Evolutionary conservation across 2,113 vertebrate species (phyloP), one percentile per base, ranked within the genome.

Genomic region (Boulengeromyrus knoepffleri): DNA sequence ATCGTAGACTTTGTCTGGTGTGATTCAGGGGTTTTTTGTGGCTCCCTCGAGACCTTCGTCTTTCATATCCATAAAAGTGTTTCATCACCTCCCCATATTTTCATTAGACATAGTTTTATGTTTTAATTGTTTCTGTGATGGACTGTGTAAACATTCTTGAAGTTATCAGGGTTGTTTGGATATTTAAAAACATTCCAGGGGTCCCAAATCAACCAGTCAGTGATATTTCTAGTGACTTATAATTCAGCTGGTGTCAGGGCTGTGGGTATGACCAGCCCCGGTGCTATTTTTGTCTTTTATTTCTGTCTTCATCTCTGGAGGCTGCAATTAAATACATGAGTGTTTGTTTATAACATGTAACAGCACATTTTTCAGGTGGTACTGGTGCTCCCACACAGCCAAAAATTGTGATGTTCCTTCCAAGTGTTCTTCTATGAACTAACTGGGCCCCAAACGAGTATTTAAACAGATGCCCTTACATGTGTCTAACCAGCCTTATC

Each of bases 41-140:
- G 74, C 74, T 19, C 74, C 74, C 74, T 42, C 2, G 74, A 80
- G 89, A 92, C 36, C 42, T 88, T 92, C 42, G 90, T 87, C 52
- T 90, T 92, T 85, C 83, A 88, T 92, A 91, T 89, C 80, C 58
- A 87, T 50, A 88, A 62, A 47, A 89, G 62, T 89, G 66, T 85
- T 52, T 85, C 13, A 47, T 19, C 39, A 85, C 49, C 91, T 91
- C 46, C 24, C 17, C 89, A 47, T 74, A 13, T 74, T 70, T 49
- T 19, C 45, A 53, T 36, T 88, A 58, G 56, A 12, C 21, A 66
- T 36, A 66, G 42, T n/a, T 27, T 88, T 31, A 70, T 70, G 58
- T 70, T 66, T 36, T 58, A 56, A 58, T 42, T 31, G 52, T 88
- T 62, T 70, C 42, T 88, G 9, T 88, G 58, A 88, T 49, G 27